Conservation (phyloP, 1,140 invertebrate species). For the Ectropis grisescens region DNA sequence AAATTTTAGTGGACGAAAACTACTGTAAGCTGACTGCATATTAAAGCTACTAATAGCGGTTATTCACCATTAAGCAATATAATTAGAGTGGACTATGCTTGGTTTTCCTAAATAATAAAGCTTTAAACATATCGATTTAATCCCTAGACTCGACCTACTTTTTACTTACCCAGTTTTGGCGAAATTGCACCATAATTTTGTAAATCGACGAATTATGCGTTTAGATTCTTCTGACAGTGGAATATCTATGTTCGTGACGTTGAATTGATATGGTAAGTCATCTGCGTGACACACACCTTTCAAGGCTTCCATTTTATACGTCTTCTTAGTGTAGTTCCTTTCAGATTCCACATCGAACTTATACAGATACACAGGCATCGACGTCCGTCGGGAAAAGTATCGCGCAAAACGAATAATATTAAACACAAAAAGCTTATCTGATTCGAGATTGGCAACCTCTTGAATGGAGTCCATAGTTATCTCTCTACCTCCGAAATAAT, state of each 20-base stretch:
- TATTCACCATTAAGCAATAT: too few species aligned
- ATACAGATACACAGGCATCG: slow-evolving; percentile 39
- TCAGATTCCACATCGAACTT: slow-evolving; percentile 48
- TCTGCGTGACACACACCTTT: slow-evolving; percentile 54
- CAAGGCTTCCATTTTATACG: slow-evolving; percentile 42
- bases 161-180: slow-evolving; percentile 44
- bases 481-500: slow-evolving; percentile 33
- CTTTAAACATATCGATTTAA: too few species aligned
- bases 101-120: too few species aligned
- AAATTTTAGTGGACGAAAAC: too few species aligned
- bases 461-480: slow-evolving; percentile 25
- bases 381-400: slow-evolving; percentile 21
- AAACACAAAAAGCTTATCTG: slow-evolving; percentile 39
- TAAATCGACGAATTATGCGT: slow-evolving; percentile 27
- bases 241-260: slow-evolving; percentile 37
- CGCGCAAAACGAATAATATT: slow-evolving; percentile 44
- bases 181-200: slow-evolving; percentile 45
- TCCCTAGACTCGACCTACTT: too few species aligned
- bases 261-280: slow-evolving; percentile 46
- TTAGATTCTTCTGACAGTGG: slow-evolving; percentile 36
- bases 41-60: too few species aligned
- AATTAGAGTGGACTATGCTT: too few species aligned
- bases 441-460: slow-evolving; percentile 32
- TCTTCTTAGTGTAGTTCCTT: slow-evolving; percentile 41
- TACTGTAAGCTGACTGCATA: too few species aligned